Evolutionary conservation across 2,888 invertebrate genomes (phyloP).

Genomic region (Nephrotoma appendiculata): DNA sequence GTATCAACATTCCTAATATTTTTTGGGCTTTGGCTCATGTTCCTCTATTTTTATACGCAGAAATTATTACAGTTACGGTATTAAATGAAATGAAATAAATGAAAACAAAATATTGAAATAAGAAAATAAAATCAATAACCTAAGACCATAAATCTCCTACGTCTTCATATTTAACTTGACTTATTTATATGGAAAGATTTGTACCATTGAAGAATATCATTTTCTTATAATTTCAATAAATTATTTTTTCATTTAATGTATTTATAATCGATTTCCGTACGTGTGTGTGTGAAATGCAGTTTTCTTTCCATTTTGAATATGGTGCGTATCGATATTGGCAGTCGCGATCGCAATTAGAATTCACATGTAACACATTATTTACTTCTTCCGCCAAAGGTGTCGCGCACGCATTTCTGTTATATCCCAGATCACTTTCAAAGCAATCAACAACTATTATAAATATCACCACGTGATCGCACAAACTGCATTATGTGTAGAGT

Average conservation of each 20-base stretch:
- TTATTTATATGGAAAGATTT: background rate
- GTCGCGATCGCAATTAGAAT: background rate
- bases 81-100: background rate
- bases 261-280: background rate
- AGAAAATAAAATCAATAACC: background rate
- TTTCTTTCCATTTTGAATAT: background rate
- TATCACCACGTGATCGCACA: background rate
- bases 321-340: background rate
- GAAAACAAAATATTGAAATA: background rate
- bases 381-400: background rate
- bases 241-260: background rate
- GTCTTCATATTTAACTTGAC: background rate
- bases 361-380: background rate
- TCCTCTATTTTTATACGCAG: background rate
- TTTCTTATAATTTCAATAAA: background rate
- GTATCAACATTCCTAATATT: too few species aligned
- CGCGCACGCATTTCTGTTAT: background rate
- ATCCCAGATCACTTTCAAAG: background rate
- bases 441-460: background rate
- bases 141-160: background rate
- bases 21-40: background rate
- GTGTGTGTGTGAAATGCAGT: background rate
- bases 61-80: background rate
- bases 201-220: background rate
- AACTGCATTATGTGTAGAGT: background rate